These are phyloP conservation scores for Mugil cephalus DNA, from an alignment of 2,113 vertebrate species.

Conservation along the genomic window DNA sequence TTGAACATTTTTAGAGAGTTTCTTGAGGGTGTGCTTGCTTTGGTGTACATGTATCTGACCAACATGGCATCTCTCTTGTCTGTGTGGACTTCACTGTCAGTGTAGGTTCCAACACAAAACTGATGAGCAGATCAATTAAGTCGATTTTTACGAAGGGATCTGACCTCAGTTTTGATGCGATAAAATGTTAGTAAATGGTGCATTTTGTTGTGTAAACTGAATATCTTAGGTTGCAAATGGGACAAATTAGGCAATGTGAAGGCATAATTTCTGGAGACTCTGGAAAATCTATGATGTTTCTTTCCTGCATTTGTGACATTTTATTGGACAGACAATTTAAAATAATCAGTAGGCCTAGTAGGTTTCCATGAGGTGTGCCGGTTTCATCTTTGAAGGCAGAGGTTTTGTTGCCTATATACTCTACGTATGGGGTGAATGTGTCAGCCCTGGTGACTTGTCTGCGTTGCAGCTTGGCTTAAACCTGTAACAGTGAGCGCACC, in stretches of 20 bases:
- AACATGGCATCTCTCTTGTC: neutral
- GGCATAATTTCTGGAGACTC: too few relatives aligned
- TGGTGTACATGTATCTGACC: neutral
- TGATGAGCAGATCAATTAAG: neutral
- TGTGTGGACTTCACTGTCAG: neutral
- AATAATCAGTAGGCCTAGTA: neutral
- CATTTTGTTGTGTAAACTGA: neutral
- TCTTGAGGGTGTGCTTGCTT: conserved; percentile 1
- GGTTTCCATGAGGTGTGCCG: neutral
- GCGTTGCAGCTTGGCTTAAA: neutral
- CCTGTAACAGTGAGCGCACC: neutral
- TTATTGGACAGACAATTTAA: neutral
- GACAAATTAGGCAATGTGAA: neutral
- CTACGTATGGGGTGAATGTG: neutral
- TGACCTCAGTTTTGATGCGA: neutral
- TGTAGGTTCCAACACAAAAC: neutral
- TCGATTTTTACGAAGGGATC: neutral
- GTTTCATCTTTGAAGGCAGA: neutral
- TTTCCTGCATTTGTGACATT: neutral
- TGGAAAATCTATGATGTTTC: too few relatives aligned
- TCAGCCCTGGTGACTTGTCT: neutral
- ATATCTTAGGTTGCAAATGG: neutral
- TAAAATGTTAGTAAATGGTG: too few relatives aligned
- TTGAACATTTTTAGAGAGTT: neutral
- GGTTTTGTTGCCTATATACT: neutral